phyloP scores from a whole-genome alignment of 2,888 invertebrate species.

The Tenthredo amoena region DNA sequence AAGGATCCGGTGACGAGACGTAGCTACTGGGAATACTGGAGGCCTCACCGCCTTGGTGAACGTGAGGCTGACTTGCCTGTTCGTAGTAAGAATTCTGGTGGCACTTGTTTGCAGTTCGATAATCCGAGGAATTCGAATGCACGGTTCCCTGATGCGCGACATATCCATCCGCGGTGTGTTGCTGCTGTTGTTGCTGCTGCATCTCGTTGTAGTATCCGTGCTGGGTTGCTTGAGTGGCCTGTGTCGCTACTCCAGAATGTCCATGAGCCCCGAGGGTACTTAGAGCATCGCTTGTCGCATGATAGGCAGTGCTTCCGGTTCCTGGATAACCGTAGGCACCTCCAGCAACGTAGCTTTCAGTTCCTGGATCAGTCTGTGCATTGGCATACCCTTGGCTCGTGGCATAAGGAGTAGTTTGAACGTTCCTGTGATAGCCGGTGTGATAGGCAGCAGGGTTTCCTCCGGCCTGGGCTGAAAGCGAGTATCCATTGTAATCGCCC shows the following conservation, averaged over 20 bases:
- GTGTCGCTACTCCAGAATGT: conserved; percentile 78
- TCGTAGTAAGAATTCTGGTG: conserved; percentile 73
- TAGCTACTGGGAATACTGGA: conserved; percentile 78
- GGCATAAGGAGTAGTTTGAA: conserved; percentile 65
- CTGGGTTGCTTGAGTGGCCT: conserved; percentile 73
- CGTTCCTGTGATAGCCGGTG: conserved; percentile 73
- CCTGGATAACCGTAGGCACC: conserved; percentile 71
- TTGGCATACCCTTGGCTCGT: conserved; percentile 63
- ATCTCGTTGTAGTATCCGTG: conserved; percentile 80
- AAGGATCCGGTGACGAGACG: conserved; percentile 78
- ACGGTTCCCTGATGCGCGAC: conserved; percentile 69
- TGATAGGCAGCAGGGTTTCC: conserved; percentile 78
- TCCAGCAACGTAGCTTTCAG: conserved; percentile 71
- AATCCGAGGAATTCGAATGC: conserved; percentile 65
- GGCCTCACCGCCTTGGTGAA: conserved; percentile 79
- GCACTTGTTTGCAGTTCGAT: conserved; percentile 69
- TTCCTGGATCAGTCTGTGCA: conserved; percentile 63
- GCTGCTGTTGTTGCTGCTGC: conserved; percentile 78
- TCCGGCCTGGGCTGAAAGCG: conserved; percentile 75
- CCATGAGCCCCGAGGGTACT: conserved; percentile 78
- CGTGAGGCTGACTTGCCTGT: conserved; percentile 72
- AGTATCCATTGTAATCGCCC: conserved; percentile 79
- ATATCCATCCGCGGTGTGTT: conserved; percentile 69
- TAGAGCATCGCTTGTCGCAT: conserved; percentile 67
- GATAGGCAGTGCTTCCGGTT: conserved; percentile 66